Base-by-base conservation (phyloP, 1,140 invertebrate genomes). In the Aethina tumida region DNA sequence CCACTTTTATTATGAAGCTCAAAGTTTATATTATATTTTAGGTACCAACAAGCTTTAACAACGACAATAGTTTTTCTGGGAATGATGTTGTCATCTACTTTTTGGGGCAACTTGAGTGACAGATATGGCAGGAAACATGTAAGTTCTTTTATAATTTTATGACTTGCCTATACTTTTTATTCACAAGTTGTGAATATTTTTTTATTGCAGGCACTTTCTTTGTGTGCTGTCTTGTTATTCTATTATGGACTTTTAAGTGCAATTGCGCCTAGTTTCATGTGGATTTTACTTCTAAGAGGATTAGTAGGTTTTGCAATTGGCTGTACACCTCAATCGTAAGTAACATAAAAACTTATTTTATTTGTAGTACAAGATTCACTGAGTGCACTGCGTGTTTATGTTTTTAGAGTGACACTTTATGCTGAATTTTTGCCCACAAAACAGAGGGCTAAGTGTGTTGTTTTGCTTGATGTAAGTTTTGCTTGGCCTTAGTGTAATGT, bases 321-420 rank as follows among this genome's bases (percentile, higher is more conserved):
- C 43, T 94, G 92, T 64, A 88, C 92, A 17, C 90, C 92, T 39
- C 93, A 97, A 67, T 92, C 91, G 91, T 96, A 75, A 83, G 86
- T 80, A 52, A 35, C 47, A n/a, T n/a, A n/a, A n/a, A n/a, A 39
- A 24, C 20, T 36, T 45, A 39, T 25, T 45, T 41, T 8, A 47
- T 49, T 52, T 47, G 18, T 49, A 36, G 28, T 32, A n/a, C 7
- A 15, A 4, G 5, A 15, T 10, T 9, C 15, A n/a, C 14, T 31
- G 4, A 31, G 5, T 31, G 1, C 5, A 0, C 4, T 15, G 14
- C 18, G 3, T 15, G 10, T 31, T 39, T 44, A 41, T 49, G 15
- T 52, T 49, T 54, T 45, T 68, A 94, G 90, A 35, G 89, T 96
- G 1, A 96, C 91, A n/a, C 64, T 97, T 37, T 96, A 95, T 70